phyloP scores from a whole-genome alignment of 2,888 invertebrate species.

The Tiliacea citrago region DNA sequence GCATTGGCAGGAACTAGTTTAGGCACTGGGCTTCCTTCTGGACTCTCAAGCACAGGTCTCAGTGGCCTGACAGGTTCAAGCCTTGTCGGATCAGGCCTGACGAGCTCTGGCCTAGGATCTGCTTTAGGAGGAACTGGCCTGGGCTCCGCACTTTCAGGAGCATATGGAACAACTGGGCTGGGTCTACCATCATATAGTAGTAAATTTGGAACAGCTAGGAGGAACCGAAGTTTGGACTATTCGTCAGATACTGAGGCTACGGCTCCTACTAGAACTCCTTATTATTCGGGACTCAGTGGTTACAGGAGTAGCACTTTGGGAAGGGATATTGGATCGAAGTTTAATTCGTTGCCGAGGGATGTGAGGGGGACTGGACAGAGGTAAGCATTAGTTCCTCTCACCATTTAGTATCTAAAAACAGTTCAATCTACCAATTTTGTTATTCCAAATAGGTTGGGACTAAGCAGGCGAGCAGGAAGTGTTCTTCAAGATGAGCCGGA shows the following conservation, averaged over 20 bases:
- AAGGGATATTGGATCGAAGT: conserved; percentile 92
- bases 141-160: conserved; percentile 81
- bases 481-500: conserved; percentile 88
- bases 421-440: conserved; percentile 29
- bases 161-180: conserved; percentile 85
- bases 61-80: conserved; percentile 87
- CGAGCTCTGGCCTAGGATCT: conserved; percentile 83
- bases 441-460: conserved; percentile 78
- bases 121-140: conserved; percentile 83
- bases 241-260: conserved; percentile 99
- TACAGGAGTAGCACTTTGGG: conserved; percentile 89
- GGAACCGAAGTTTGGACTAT: conserved; percentile 96
- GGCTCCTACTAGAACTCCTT: conserved; percentile 93
- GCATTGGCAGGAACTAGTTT: conserved; percentile 72
- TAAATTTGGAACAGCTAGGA: conserved; percentile 92
- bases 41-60: conserved; percentile 86
- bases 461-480: conserved; percentile 85
- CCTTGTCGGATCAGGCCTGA: conserved; percentile 71
- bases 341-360: conserved; percentile 94
- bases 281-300: conserved; percentile 92
- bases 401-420: not conserved
- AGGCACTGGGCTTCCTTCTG: conserved; percentile 82
- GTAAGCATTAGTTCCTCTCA: conserved; percentile 75
- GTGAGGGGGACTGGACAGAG: conserved; percentile 91
- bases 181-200: conserved; percentile 86